Conservation (phyloP, 2,113 vertebrate species). For the Chrysemys picta region DNA sequence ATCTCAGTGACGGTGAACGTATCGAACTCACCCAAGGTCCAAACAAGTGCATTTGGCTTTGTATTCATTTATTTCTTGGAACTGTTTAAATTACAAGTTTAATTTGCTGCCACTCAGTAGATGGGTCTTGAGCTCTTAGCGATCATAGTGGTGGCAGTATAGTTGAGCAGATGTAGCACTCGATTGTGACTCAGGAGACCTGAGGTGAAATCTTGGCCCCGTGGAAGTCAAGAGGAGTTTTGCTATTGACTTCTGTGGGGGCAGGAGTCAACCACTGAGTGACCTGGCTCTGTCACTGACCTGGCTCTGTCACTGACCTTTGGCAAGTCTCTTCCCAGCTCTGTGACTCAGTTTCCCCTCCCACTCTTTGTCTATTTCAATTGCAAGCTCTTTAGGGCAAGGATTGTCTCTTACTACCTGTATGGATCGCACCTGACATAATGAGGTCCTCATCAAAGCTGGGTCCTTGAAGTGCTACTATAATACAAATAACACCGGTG, state of each 20-base stretch:
- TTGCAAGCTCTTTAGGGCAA: not conserved
- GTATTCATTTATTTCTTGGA: fast-evolving
- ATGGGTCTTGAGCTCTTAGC: fast-evolving
- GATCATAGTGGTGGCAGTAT: fast-evolving
- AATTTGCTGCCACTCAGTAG: fast-evolving
- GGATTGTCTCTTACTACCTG: fast-evolving
- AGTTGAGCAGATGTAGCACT: fast-evolving
- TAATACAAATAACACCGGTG: too few species aligned
- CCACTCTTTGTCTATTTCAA: not conserved
- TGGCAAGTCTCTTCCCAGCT: not conserved
- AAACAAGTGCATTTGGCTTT: not conserved
- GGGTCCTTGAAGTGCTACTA: not conserved
- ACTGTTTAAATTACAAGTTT: not conserved
- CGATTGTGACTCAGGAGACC: fast-evolving
- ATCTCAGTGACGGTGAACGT: fast-evolving
- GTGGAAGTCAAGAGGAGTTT: not conserved
- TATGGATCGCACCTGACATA: not conserved
- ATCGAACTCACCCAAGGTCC: not conserved
- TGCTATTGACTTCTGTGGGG: not conserved
- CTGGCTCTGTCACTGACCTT: fast-evolving
- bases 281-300: not conserved
- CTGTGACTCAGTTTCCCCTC: not conserved
- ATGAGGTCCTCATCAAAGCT: not conserved
- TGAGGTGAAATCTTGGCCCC: fast-evolving
- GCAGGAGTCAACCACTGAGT: not conserved